A percentile compares a stretch with the other conserved stretches of the same genome.
Evolutionary conservation across 1,140 invertebrate genomes (phyloP).

Genomic region (Reticulitermes speratus): DNA sequence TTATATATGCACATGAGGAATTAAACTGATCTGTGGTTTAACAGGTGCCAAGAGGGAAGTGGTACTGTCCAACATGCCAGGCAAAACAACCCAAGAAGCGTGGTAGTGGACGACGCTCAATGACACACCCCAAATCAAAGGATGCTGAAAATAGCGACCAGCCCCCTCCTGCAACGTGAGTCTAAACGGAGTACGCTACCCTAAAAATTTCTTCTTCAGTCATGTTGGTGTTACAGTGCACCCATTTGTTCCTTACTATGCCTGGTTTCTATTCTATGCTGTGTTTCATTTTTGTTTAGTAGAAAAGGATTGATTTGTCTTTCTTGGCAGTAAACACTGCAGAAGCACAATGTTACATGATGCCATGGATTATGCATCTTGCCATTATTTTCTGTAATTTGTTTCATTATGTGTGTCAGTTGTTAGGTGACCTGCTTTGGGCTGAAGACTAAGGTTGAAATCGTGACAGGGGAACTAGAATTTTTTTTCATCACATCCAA

Average conservation of each 20-base stretch:
- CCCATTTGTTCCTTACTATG: not conserved
- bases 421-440: too few relatives aligned
- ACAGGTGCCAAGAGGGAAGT: conserved; percentile 78
- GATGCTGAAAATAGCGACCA: conserved; percentile 59
- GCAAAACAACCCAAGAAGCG: conserved; percentile 75
- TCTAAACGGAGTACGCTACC: conserved; percentile 8
- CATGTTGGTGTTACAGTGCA: not conserved
- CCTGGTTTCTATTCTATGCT: not conserved
- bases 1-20: too few relatives aligned
- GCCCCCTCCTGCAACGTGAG: conserved; percentile 51
- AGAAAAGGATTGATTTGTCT: not conserved
- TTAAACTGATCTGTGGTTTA: too few relatives aligned
- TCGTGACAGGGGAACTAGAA: too few relatives aligned
- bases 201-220: not conserved
- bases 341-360: not conserved
- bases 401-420: too few relatives aligned
- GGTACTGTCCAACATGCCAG: conserved; percentile 81
- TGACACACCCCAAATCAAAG: conserved; percentile 39
- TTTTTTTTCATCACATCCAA: too few relatives aligned
- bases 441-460: too few relatives aligned
- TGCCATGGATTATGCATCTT: not conserved
- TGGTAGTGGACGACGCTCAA: conserved; percentile 52
- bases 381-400: not conserved
- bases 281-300: not conserved
- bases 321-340: not conserved